Percentiles rank a stretch among this genome's conserved stretches.
Evolutionary conservation across 2,797 vertebrate species (phyloP).

Genomic region (Melopsittacus undulatus): DNA sequence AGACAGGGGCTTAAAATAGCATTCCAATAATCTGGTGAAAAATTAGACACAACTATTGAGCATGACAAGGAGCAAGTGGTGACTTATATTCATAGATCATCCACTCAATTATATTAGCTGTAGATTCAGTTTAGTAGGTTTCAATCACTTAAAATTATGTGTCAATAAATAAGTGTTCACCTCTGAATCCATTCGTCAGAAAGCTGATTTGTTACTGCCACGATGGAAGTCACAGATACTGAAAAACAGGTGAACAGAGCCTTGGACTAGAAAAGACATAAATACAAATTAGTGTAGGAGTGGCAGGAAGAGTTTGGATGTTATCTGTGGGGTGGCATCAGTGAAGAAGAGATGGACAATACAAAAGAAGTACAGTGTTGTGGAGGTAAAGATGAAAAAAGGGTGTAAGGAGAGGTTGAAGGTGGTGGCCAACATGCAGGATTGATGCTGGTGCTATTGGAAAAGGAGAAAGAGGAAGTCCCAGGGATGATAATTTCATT

Average conservation of each 20-base stretch:
- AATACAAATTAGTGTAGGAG: fast-evolving
- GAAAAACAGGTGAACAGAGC: background rate
- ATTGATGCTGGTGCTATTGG: background rate
- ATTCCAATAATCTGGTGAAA: background rate
- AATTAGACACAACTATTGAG: background rate
- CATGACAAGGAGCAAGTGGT: background rate
- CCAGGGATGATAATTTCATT: background rate
- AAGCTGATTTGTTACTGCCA: background rate
- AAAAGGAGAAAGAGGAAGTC: background rate
- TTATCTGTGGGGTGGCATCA: background rate
- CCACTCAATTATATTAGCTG: background rate
- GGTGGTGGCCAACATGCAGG: background rate
- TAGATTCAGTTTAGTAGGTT: background rate
- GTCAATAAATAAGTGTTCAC: background rate
- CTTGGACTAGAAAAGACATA: fast-evolving
- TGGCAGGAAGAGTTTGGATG: background rate
- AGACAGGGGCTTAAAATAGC: background rate
- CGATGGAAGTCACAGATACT: background rate
- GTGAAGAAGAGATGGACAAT: background rate
- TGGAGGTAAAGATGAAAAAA: background rate
- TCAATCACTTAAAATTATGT: background rate
- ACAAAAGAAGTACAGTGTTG: background rate
- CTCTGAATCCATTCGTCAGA: background rate
- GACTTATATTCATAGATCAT: background rate
- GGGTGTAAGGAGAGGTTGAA: background rate